Conservation (phyloP, 2,888 invertebrate genomes). For the Crossocerus cetratus region DNA sequence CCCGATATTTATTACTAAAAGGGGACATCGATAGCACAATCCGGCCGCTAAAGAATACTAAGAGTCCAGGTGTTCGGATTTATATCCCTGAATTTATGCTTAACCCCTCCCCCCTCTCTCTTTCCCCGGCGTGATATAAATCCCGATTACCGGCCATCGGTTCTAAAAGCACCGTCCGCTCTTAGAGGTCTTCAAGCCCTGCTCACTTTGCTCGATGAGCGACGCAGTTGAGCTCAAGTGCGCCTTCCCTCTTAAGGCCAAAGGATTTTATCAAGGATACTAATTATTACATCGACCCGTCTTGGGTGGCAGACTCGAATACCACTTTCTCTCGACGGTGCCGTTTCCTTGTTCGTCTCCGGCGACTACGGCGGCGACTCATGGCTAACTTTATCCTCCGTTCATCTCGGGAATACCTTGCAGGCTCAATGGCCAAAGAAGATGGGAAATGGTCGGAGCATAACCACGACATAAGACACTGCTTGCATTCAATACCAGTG, state of each 20-base stretch:
- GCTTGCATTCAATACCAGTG: constrained; percentile 37
- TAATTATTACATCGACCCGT: not conserved
- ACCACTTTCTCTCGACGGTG: constrained; percentile 12
- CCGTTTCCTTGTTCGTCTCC: constrained; percentile 11
- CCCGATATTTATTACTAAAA: constrained; percentile 30
- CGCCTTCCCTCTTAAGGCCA: not conserved
- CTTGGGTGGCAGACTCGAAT: not conserved
- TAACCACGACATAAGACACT: constrained; percentile 31
- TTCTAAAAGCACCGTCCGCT: not conserved
- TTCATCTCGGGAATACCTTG: constrained; percentile 11
- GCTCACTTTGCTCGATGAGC: not conserved
- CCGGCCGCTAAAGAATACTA: not conserved
- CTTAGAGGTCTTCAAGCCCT: not conserved
- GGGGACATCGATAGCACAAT: constrained; percentile 9
- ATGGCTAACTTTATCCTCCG: constrained; percentile 7
- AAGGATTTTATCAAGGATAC: constrained; percentile 2
- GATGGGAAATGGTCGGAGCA: constrained; percentile 26
- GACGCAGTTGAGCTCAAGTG: too few species aligned
- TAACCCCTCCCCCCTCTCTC: not conserved
- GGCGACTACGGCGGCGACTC: not conserved
- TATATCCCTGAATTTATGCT: constrained; percentile 21
- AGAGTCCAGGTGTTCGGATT: constrained; percentile 19
- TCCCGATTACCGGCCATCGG: not conserved
- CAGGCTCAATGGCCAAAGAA: constrained; percentile 5
- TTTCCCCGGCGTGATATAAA: not conserved